Evolutionary conservation across 2,113 vertebrate species (phyloP).

Genomic region (Pionites leucogaster): DNA sequence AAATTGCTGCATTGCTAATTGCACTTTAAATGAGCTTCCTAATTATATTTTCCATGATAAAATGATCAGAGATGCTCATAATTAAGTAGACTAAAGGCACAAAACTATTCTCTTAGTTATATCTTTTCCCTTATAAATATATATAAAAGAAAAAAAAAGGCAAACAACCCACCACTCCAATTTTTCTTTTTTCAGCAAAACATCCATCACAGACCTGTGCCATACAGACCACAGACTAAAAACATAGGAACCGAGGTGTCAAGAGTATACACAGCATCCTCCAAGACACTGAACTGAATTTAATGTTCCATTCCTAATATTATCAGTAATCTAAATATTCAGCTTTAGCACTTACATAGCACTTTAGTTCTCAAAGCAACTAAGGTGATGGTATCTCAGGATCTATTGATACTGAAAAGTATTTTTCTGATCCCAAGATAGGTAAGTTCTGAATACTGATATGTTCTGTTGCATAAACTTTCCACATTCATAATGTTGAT

Average conservation of each 20-base stretch:
- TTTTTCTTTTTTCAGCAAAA: not conserved
- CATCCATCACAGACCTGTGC: not conserved
- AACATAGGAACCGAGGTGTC: not conserved
- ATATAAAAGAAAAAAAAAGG: not conserved
- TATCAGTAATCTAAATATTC: not conserved
- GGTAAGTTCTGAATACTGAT: not conserved
- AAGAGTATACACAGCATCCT: not conserved
- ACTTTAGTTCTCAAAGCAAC: not conserved
- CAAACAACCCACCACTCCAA: not conserved
- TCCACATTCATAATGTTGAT: not conserved
- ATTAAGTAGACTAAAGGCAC: not conserved
- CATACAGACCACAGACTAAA: not conserved
- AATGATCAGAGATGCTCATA: not conserved
- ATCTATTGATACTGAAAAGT: not conserved
- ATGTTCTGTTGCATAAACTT: not conserved
- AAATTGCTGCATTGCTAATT: not conserved
- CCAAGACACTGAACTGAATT: not conserved
- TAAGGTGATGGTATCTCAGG: not conserved
- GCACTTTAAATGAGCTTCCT: not conserved
- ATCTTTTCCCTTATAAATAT: not conserved
- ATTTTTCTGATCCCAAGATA: not conserved
- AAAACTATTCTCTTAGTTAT: not conserved
- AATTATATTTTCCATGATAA: not conserved
- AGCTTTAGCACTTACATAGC: not conserved
- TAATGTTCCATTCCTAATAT: not conserved